Base-by-base conservation (phyloP, 2,888 invertebrate genomes). In the Entomobrya proxima region DNA sequence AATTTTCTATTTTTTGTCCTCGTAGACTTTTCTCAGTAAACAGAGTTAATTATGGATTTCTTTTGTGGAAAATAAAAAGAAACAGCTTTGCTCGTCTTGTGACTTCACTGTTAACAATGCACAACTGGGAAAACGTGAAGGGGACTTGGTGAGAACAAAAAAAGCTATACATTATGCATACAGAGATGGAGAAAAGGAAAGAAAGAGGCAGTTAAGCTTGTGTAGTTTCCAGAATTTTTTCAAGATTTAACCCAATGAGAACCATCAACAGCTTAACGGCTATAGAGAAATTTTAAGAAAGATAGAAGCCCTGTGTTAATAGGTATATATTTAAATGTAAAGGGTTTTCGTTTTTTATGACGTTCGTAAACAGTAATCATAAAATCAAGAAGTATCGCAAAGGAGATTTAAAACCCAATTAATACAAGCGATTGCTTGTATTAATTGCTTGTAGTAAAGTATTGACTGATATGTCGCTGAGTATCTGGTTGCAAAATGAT, bases 31-130 rank as follows among this genome's bases (percentile, higher is more conserved):
- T 61, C 72, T 69, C 58, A 61, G 50, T 21, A 77, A 74, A 37
- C 64, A 80, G 85, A 87, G 86, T 88, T 88, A 88, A 88, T 88
- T 88, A 88, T 83, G 84, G 80, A 72, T 82, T 76, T 86, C 78
- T 86, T 77, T 76, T 47, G 40, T 9, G 18, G 24, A 44, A 24
- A 40, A 24, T 6, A 35, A 21, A 44, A 44, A 69, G 55, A 55
- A 27, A 35, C 35, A 18, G 11, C 24, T 64, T 64, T 64, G 32
- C 58, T 64, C 32, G 2, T 18, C 44, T 74, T 30, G 18, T 27
- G 18, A 11, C 32, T 9, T 74, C 30, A 7, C 50, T 30, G 2
- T 30, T 32, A 30, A 32, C 32, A 2, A 11, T 55, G 5, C 27
- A 55, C 27, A 55, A 9, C n/a, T n/a, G n/a, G 2, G 27, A 55